Base-by-base conservation (phyloP, 2,797 vertebrate species). In the Peromyscus nudipes region DNA sequence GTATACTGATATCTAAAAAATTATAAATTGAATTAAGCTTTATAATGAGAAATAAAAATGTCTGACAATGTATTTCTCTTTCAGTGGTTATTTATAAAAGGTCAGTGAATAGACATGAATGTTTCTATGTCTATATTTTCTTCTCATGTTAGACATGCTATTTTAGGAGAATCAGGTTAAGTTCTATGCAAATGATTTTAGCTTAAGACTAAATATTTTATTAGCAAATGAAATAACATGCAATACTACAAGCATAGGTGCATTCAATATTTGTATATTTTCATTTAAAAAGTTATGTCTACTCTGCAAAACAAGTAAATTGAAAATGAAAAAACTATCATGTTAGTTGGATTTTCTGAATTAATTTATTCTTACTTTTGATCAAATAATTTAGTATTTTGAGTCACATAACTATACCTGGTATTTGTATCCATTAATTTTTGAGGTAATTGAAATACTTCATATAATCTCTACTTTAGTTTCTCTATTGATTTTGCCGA, bases 171-270 rank as follows among this genome's bases (percentile, higher is more conserved):
- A 16, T 49, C 21, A 49, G 14, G 6, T 86, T 89, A 96, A 94
- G 90, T 77, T 92, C 46, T 93, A 81, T 82, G 67, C 9, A 91
- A 89, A 79, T 52, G 85, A 64, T 93, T 96, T 34, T 95, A 94
- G 79, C 34, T 91, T 65, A 64, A 81, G 14, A 85, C 29, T 37
- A 97, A 90, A 57, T 0, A 60, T 65, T 95, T 96, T 55, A 43
- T 62, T 65, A 52, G 9, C 27, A 92, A 84, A 83, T 82, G 89
- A 97, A 83, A 82, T 75, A 65, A 81, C 81, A 73, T 65, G 5
- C 6, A 89, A 79, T 57, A 71, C 90, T 81, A 85, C 46, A 89
- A 71, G 60, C 14, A 76, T n/a, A 95, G 52, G 6, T 91, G 10
- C 49, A 46, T 62, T 94, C 81, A 67, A 23, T 46, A 76, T 64